phyloP scores from a whole-genome alignment of 2,113 vertebrate species.

The Campylomormyrus tamandua region DNA sequence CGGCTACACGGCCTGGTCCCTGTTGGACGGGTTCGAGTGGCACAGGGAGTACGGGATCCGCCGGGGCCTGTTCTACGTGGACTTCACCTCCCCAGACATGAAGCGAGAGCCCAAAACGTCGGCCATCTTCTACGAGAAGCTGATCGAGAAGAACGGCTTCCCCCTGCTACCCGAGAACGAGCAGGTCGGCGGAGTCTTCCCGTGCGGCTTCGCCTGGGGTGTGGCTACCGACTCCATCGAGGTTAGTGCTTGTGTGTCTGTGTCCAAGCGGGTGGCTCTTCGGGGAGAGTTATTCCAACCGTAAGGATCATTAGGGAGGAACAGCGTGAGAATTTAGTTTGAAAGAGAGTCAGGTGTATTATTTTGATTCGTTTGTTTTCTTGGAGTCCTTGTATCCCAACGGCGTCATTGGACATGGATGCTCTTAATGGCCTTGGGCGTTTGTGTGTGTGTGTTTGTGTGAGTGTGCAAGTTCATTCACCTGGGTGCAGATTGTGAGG shows the following conservation, averaged over 20 bases:
- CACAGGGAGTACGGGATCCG: constrained; percentile 80
- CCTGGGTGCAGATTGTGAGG: not conserved
- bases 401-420: not conserved
- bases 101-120: constrained; percentile 85
- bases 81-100: constrained; percentile 83
- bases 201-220: constrained; percentile 89
- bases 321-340: not conserved
- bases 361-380: not conserved
- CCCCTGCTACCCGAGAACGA: constrained; percentile 79
- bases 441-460: not conserved
- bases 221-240: constrained; percentile 81
- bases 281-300: not conserved
- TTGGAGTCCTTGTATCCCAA: not conserved
- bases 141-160: constrained; percentile 88
- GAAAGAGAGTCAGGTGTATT: not conserved
- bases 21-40: constrained; percentile 95
- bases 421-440: not conserved
- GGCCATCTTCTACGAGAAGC: constrained; percentile 82
- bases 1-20: constrained; percentile 93
- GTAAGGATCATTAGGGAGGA: not conserved
- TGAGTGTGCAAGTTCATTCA: not conserved
- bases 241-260: constrained; percentile 53
- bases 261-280: not conserved
- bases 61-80: constrained; percentile 84
- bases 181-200: constrained; percentile 72